Percentiles rank a stretch among this genome's conserved stretches.
Conservation (phyloP, 2,797 vertebrate genomes). For the Spheniscus humboldti region DNA sequence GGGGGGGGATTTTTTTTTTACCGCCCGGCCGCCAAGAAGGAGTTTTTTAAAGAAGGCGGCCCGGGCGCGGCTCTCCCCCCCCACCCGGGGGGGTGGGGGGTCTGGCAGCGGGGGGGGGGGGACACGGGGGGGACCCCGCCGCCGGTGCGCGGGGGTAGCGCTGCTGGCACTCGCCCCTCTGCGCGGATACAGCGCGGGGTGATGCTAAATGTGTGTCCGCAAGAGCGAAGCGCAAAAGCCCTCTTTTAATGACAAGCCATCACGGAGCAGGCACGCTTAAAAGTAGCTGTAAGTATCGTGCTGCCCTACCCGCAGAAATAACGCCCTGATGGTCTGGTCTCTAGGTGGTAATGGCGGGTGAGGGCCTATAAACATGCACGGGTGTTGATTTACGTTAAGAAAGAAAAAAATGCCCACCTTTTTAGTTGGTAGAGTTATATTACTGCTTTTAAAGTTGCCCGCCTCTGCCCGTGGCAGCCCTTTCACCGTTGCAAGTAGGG, state of each 20-base stretch:
- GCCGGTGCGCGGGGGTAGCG: neutral
- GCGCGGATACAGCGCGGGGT: neutral
- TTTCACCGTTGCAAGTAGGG: rapidly evolving
- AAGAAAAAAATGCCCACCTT: neutral
- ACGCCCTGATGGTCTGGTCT: neutral
- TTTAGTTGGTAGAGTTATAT: neutral
- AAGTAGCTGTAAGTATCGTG: neutral
- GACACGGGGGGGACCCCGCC: too few species aligned
- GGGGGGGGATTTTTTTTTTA: too few species aligned
- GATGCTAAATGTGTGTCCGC: neutral
- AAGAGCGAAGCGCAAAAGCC: neutral
- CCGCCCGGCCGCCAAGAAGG: neutral
- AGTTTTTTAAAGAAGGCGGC: neutral
- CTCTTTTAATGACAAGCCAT: too few species aligned
- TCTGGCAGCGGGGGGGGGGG: neutral
- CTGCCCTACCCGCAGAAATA: neutral
- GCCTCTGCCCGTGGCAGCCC: too few species aligned
- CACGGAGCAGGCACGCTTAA: neutral
- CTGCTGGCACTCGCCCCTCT: neutral
- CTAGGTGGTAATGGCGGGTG: rapidly evolving
- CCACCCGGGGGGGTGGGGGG: too few species aligned
- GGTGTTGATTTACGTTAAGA: neutral
- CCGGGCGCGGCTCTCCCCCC: neutral
- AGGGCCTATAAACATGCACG: too few species aligned
- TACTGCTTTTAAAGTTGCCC: neutral